A percentile compares a stretch with the other conserved stretches of the same genome.
Conservation (phyloP, 2,888 invertebrate species). For the Eilema depressum region DNA sequence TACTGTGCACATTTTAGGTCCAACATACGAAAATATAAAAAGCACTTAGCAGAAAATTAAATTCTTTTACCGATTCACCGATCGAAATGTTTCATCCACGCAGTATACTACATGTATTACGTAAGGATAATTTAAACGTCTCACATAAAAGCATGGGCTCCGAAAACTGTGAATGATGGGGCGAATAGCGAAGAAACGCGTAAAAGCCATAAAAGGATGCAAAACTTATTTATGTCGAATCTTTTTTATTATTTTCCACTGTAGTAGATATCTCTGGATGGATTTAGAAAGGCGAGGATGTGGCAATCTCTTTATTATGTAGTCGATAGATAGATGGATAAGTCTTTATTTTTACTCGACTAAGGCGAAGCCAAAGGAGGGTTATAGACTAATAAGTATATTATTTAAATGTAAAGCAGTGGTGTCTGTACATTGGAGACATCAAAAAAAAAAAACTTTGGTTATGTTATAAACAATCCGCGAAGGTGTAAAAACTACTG, state of each 20-base stretch:
- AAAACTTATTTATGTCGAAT: constrained; percentile 59
- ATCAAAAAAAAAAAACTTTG: no score
- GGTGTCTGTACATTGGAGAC: no score
- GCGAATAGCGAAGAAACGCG: constrained; percentile 31
- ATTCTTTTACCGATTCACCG: background rate
- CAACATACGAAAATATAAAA: background rate
- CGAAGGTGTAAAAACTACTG: no score
- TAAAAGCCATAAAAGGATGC: constrained; percentile 47
- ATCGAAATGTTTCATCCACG: background rate
- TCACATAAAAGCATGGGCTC: constrained; percentile 36
- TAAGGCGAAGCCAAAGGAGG: no score
- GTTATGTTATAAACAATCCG: no score
- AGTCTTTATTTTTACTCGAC: no score
- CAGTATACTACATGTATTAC: no score
- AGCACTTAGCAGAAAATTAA: background rate
- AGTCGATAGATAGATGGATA: background rate
- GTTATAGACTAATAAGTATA: no score
- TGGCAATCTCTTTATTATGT: constrained; percentile 24
- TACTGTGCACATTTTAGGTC: no score
- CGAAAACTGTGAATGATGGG: constrained; percentile 39
- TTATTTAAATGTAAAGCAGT: no score
- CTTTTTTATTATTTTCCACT: constrained; percentile 63
- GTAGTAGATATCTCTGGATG: constrained; percentile 37
- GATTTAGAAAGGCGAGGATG: constrained; percentile 36
- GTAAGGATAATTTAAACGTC: constrained; percentile 23